Base-by-base conservation (phyloP, 2,113 vertebrate genomes). In the Cricetomys ansorgei region DNA sequence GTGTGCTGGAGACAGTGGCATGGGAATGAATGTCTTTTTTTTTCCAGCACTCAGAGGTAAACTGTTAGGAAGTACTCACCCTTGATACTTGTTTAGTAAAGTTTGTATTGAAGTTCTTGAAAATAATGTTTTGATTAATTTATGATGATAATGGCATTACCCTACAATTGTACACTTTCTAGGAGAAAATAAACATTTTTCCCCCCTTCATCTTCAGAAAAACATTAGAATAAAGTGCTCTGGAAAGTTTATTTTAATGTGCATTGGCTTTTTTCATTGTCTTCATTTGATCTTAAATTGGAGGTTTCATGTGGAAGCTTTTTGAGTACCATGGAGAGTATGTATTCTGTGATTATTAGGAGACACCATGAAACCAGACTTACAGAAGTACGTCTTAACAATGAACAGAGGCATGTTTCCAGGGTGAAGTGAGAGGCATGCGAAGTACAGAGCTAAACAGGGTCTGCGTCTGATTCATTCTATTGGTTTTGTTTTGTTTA, bases 131-230 rank as follows among this genome's bases (percentile, higher is more conserved):
- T 57, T 90, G 48, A 12, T 92, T 79, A 88, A 67, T 91, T 65
- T 93, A 55, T 77, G 55, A 34, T 81, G 16, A 6, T 73, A 37
- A 76, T 91, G 15, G 29, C 67, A 80, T 93, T 75, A 43, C 19
- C 21, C 23, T 88, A 19, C 43, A 43, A 48, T 75, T 75, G 5
- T 34, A 69, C 31, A 65, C 1, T 93, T 84, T 48, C 84, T 96
- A 77, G 59, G 79, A 94, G 27, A n/a, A 77, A 73, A 95, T 88
- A 62, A 15, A 75, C 43, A 72, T 72, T 15, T 83, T 87, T 23
- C 17, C 21, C 50, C 12, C 7, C 27, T 96, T 94, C 77, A 43
- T 94, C 85, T 94, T 91, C 88, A 64, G 76, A 50, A 92, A 92
- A 88, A 53, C 50, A 62, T 92, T 89, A 89, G 45, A 23, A 6